Evolutionary conservation across 2,797 vertebrate genomes (phyloP).

Genomic region (Alectoris magna): DNA sequence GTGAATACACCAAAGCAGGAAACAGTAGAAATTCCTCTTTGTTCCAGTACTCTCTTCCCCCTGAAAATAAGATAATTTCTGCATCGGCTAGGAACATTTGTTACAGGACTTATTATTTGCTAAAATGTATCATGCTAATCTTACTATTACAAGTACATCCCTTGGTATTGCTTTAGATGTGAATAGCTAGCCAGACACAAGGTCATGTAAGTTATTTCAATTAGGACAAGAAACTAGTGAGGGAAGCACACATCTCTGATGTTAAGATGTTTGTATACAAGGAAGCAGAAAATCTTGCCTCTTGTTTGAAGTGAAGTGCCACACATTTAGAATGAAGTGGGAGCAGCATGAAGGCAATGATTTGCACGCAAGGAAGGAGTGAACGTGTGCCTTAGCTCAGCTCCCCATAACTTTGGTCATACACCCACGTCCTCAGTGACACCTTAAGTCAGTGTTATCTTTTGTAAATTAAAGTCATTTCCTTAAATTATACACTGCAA

Average conservation of each 20-base stretch:
- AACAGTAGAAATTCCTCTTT: neutral
- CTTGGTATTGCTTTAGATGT: neutral
- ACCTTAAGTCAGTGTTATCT: neutral
- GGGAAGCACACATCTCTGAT: neutral
- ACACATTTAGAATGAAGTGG: neutral
- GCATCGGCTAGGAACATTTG: neutral
- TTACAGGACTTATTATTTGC: neutral
- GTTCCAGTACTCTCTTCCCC: neutral
- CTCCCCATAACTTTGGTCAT: neutral
- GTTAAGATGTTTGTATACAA: neutral
- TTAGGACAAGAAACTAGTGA: constrained; percentile 9
- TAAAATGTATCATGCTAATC: constrained; percentile 17
- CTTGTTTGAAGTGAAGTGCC: constrained; percentile 10
- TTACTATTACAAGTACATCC: constrained; percentile 30
- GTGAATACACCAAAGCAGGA: neutral
- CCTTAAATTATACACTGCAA: neutral
- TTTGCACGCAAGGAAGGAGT: neutral
- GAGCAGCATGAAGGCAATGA: neutral
- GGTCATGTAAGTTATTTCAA: constrained; percentile 32
- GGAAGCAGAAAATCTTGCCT: constrained; percentile 23
- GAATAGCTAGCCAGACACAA: constrained; percentile 2
- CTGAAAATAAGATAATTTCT: neutral
- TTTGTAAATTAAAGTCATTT: constrained; percentile 19
- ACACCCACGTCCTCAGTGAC: neutral
- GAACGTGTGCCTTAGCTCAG: neutral